Evolutionary conservation across 2,113 vertebrate species (phyloP).

Genomic region (Apodemus sylvaticus): DNA sequence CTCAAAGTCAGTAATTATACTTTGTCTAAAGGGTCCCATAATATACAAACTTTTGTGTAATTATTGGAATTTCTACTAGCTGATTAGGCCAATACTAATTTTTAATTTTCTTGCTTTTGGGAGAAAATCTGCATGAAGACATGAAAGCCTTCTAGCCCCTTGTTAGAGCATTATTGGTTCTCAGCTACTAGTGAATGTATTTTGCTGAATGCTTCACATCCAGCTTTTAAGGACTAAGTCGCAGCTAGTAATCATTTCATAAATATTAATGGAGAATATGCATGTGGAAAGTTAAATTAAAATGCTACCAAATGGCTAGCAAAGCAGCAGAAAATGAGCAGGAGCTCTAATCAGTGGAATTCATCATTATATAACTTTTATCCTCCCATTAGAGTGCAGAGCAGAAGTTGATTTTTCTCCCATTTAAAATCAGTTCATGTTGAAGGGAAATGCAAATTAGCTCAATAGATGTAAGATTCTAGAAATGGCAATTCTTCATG

Average conservation of each 20-base stretch:
- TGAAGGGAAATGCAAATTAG: constrained; percentile 67
- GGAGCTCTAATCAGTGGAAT: constrained; percentile 76
- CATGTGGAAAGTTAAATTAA: constrained; percentile 72
- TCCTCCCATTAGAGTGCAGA: constrained; percentile 76
- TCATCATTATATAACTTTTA: constrained; percentile 76
- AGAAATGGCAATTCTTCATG: constrained; percentile 64
- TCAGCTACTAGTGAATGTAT: constrained; percentile 69
- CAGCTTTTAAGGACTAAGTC: constrained; percentile 79
- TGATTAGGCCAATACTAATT: constrained; percentile 55
- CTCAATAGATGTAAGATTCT: constrained; percentile 59
- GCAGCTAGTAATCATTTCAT: constrained; percentile 82
- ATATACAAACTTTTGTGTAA: constrained; percentile 39
- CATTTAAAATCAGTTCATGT: constrained; percentile 69
- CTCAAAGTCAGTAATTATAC: constrained; percentile 4
- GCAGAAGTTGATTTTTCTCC: constrained; percentile 75
- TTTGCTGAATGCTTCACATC: constrained; percentile 75
- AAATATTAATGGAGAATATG: constrained; percentile 82
- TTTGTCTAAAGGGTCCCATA: constrained; percentile 41
- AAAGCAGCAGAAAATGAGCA: constrained; percentile 73
- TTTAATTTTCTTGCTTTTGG: constrained; percentile 68
- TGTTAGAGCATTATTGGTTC: constrained; percentile 68
- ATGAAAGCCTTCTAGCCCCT: constrained; percentile 52
- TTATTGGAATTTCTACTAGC: constrained; percentile 56
- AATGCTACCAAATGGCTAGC: constrained; percentile 76
- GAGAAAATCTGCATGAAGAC: constrained; percentile 26